Evolutionary conservation across 1,140 invertebrate species (phyloP).

Genomic region (Papilio xuthus): DNA sequence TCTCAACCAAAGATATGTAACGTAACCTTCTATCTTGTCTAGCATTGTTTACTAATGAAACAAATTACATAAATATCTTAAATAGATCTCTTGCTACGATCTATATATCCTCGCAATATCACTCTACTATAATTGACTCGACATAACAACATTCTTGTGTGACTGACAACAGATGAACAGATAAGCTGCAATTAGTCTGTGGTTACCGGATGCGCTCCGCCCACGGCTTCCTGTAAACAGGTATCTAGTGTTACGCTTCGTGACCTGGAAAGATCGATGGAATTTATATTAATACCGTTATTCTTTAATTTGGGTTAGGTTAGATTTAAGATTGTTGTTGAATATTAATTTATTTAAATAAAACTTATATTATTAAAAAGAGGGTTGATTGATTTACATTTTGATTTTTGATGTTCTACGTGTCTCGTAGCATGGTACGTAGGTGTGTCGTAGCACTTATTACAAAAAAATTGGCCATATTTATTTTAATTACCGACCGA

Average conservation of each 20-base stretch:
- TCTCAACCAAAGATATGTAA: too few species aligned
- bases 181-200: background rate
- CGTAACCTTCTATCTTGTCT: too few species aligned
- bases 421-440: background rate
- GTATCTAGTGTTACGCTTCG: background rate
- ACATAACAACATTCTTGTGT: background rate
- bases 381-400: too few species aligned
- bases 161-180: background rate
- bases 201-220: background rate
- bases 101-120: background rate
- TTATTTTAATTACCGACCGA: too few species aligned
- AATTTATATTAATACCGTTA: background rate
- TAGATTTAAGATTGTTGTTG: background rate
- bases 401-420: background rate
- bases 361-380: background rate
- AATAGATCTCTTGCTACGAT: too few species aligned
- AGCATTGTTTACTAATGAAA: too few species aligned
- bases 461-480: background rate
- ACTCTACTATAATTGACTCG: background rate
- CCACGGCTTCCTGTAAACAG: constrained; percentile 4
- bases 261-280: background rate
- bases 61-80: too few species aligned
- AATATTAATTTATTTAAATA: background rate
- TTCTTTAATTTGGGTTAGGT: background rate
- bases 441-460: background rate